A percentile compares a stretch with the other conserved stretches of the same genome.
Conservation (phyloP, 2,113 vertebrate species). For the Scomber colias region DNA sequence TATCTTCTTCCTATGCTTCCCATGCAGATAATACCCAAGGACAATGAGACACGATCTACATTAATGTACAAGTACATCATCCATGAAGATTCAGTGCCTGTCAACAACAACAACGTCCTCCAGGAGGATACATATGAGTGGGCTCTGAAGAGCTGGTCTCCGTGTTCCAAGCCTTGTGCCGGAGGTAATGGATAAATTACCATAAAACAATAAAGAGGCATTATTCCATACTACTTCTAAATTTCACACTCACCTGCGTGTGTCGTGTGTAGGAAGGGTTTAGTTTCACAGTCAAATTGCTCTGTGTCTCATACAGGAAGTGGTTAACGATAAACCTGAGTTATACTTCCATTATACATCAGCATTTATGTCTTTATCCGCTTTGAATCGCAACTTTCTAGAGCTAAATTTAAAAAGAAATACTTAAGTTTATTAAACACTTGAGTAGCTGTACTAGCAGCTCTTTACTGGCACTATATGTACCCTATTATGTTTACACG, state of each 20-base stretch:
- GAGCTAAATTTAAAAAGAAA: too few species aligned
- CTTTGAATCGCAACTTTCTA: background rate
- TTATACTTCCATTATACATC: too few species aligned
- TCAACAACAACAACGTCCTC: conserved; percentile 97
- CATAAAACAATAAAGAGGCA: background rate
- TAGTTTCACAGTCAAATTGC: background rate
- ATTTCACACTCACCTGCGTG: background rate
- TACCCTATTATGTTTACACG: too few species aligned
- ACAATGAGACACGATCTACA: conserved; percentile 93
- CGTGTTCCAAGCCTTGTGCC: conserved; percentile 93
- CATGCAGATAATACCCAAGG: conserved; percentile 93
- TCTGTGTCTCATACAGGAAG: background rate
- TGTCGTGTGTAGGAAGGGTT: too few species aligned
- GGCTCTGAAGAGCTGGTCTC: conserved; percentile 98
- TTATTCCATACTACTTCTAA: background rate
- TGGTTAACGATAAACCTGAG: too few species aligned
- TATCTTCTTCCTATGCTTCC: background rate
- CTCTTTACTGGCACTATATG: background rate
- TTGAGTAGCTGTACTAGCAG: background rate
- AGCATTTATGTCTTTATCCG: background rate
- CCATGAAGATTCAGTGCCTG: conserved; percentile 94
- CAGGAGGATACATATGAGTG: conserved; percentile 96
- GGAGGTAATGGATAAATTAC: conserved; percentile 86
- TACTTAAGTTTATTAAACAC: background rate
- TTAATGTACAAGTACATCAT: conserved; percentile 97